phyloP scores from a whole-genome alignment of 2,888 invertebrate genomes.

The Hartigia nigra region DNA sequence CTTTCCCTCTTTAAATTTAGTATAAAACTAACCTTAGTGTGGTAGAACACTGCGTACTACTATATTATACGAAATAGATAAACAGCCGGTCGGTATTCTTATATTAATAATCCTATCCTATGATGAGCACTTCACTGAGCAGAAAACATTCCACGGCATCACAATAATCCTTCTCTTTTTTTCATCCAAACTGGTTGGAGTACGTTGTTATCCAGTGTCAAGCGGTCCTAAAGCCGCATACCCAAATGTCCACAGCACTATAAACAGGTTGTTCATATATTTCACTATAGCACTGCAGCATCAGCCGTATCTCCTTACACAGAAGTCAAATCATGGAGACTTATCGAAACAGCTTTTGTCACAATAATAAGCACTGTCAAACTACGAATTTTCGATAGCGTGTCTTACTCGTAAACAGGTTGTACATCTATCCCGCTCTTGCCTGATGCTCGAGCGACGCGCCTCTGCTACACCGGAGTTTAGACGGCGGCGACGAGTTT shows the following conservation, averaged over 20 bases:
- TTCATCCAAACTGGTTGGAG: neutral
- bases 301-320: neutral
- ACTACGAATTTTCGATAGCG: neutral
- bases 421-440: conserved; percentile 2
- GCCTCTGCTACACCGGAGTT: conserved; percentile 7
- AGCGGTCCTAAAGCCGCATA: neutral
- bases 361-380: neutral
- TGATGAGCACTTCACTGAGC: neutral
- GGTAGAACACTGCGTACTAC: neutral
- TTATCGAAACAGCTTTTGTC: neutral
- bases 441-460: conserved; percentile 1
- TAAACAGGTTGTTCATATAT: neutral
- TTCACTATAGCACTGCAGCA: neutral
- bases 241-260: neutral
- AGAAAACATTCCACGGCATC: neutral
- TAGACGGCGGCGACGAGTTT: neutral
- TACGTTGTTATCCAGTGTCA: neutral
- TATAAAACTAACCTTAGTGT: neutral
- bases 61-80: neutral
- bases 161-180: neutral
- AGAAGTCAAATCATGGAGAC: neutral
- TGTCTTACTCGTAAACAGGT: neutral
- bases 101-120: neutral
- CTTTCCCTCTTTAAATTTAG: neutral
- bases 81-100: neutral